Evolutionary conservation across 2,888 invertebrate genomes (phyloP).

Genomic region (Andrena marginata): DNA sequence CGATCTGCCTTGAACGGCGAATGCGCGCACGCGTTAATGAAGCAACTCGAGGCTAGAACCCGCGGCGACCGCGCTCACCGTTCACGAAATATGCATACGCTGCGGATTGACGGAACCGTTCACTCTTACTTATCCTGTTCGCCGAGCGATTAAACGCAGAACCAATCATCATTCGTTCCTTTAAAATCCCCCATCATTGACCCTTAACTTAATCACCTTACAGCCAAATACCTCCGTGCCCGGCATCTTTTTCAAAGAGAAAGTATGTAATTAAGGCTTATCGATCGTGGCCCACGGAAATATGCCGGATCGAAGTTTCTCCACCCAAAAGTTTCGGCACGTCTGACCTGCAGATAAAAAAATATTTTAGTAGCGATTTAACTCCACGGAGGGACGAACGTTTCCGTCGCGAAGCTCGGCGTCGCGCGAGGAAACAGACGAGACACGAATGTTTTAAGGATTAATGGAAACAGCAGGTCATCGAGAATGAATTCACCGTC

Average conservation of each 20-base stretch:
- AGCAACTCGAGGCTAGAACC: slow-evolving; percentile 44
- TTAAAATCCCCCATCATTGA: background rate
- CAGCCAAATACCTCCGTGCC: background rate
- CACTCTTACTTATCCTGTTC: background rate
- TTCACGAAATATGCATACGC: slow-evolving; percentile 42
- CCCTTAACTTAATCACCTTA: slow-evolving; percentile 9
- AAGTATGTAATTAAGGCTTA: slow-evolving; percentile 17
- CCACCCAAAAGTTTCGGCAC: background rate
- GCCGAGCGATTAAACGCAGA: slow-evolving; percentile 1
- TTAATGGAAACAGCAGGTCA: background rate
- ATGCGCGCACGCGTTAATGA: slow-evolving; percentile 56
- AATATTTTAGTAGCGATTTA: background rate
- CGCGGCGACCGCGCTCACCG: slow-evolving; percentile 8
- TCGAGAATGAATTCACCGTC: background rate
- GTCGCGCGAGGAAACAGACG: background rate
- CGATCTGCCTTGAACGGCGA: slow-evolving; percentile 66
- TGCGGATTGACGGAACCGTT: slow-evolving; percentile 18
- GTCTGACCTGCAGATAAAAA: background rate
- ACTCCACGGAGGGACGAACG: background rate
- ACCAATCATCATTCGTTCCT: slow-evolving; percentile 10
- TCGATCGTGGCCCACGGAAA: background rate
- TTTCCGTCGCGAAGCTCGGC: background rate
- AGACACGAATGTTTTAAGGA: background rate
- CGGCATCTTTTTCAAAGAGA: slow-evolving; percentile 12
- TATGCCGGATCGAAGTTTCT: background rate